Conservation (phyloP, 2,113 vertebrate species). For the Perognathus longimembris region DNA sequence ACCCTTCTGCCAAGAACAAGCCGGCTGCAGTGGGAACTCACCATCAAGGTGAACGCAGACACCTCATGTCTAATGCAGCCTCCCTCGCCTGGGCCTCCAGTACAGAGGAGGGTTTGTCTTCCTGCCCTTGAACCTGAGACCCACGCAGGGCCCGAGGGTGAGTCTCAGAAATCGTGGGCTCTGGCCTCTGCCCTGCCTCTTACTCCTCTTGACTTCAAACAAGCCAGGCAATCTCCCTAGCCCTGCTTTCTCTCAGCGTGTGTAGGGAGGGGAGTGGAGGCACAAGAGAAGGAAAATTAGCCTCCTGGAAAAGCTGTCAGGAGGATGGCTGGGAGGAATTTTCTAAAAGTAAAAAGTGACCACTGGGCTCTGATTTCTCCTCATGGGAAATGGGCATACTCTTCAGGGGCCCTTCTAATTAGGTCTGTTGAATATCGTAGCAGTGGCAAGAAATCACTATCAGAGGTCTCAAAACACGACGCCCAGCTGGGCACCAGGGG, state of each 20-base stretch:
- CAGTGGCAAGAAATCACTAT: not conserved
- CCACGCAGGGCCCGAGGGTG: not conserved
- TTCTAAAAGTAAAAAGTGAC: constrained; percentile 12
- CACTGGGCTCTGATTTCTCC: constrained; percentile 31
- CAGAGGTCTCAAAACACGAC: not conserved
- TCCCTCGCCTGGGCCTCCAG: not conserved
- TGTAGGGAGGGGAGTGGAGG: not conserved
- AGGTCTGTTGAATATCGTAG: not conserved
- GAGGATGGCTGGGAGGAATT: not conserved
- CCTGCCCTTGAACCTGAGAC: not conserved
- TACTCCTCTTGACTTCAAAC: constrained; percentile 12
- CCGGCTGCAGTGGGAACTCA: not conserved
- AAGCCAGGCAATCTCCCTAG: constrained; percentile 13
- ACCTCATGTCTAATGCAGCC: not conserved
- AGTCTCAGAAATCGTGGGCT: not conserved
- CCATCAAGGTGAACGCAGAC: constrained; percentile 34
- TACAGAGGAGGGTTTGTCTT: not conserved
- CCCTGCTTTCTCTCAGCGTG: not conserved
- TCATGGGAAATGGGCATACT: constrained; percentile 21
- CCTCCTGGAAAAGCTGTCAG: not conserved
- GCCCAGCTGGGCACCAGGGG: no score
- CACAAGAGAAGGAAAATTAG: constrained; percentile 53
- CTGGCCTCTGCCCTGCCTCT: not conserved
- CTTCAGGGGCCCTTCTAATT: not conserved
- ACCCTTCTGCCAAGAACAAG: constrained; percentile 9